phyloP scores from a whole-genome alignment of 2,797 vertebrate genomes.

The Champsocephalus gunnari region DNA sequence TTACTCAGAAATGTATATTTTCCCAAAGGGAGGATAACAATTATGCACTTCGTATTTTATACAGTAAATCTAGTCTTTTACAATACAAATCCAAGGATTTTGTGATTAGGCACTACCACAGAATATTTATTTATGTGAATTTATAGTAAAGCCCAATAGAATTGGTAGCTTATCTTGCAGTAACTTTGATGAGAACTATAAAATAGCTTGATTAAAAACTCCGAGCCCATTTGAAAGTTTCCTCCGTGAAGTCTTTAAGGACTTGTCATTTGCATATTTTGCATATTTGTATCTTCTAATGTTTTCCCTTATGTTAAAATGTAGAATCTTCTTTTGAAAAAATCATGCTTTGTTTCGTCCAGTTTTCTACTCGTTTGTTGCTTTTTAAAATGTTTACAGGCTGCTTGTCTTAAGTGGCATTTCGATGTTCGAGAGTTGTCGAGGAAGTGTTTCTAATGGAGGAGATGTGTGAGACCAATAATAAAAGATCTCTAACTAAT shows the following conservation, averaged over 20 bases:
- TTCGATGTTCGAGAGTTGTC: constrained; percentile 59
- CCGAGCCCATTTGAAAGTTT: constrained; percentile 35
- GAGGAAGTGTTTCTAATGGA: constrained; percentile 47
- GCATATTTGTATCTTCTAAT: constrained; percentile 35
- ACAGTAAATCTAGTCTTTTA: constrained; percentile 65
- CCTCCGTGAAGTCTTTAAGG: constrained; percentile 15
- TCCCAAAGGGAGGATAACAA: constrained; percentile 64
- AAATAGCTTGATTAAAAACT: constrained; percentile 28
- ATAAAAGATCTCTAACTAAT: constrained; percentile 60
- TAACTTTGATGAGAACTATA: constrained; percentile 42
- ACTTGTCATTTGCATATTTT: constrained; percentile 33
- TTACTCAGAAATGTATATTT: constrained; percentile 67
- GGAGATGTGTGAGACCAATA: constrained; percentile 62
- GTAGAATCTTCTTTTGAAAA: constrained; percentile 54
- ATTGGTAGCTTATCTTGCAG: constrained; percentile 51
- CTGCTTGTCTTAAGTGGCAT: constrained; percentile 77
- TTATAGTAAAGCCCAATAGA: constrained; percentile 44
- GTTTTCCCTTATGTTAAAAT: constrained; percentile 45
- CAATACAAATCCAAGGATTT: constrained; percentile 41
- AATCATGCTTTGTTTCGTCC: constrained; percentile 58
- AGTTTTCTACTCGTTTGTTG: constrained; percentile 70
- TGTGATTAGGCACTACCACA: constrained; percentile 59
- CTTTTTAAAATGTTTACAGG: constrained; percentile 84
- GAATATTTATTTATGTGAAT: constrained; percentile 65
- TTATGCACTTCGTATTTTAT: constrained; percentile 83